Evolutionary conservation across 2,113 vertebrate genomes (phyloP).

Genomic region (Rhineura floridana): DNA sequence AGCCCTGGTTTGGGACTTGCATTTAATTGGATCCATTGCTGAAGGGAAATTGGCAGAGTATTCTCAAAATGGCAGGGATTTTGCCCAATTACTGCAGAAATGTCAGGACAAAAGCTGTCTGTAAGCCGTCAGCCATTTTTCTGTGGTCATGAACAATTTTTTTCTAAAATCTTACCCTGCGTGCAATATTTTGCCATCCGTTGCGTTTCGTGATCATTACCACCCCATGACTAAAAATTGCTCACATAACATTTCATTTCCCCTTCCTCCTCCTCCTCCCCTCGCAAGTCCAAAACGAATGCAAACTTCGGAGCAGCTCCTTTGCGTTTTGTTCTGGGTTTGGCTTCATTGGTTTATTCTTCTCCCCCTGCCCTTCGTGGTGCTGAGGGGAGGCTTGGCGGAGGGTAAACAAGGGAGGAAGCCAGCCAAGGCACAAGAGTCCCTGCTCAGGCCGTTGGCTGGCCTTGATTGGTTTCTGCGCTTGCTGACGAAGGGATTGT

Average conservation of each 20-base stretch:
- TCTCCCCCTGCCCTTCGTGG: constrained; percentile 38
- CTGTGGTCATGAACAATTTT: constrained; percentile 65
- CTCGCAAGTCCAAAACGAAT: constrained; percentile 67
- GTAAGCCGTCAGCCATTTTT: constrained; percentile 68
- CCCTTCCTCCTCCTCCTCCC: not conserved
- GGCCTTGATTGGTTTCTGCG: not conserved
- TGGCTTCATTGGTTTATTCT: constrained; percentile 33
- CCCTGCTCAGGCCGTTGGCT: not conserved
- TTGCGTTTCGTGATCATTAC: constrained; percentile 72
- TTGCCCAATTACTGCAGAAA: constrained; percentile 38
- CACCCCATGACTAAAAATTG: constrained; percentile 70
- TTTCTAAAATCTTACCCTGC: constrained; percentile 57
- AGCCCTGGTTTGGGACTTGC: not conserved
- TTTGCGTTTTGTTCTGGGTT: constrained; percentile 73
- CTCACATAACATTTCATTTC: constrained; percentile 71
- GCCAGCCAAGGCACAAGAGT: not conserved
- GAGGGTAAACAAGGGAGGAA: constrained; percentile 40
- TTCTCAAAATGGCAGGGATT: constrained; percentile 42
- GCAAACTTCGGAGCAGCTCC: constrained; percentile 67
- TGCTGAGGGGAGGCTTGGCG: constrained; percentile 63
- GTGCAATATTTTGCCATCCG: constrained; percentile 67
- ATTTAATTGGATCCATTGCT: constrained; percentile 6
- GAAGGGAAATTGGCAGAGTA: constrained; percentile 55
- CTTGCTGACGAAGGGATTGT: not conserved
- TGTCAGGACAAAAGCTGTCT: constrained; percentile 49